Conservation (phyloP, 2,797 vertebrate species). For the Urocyon cinereoargenteus region DNA sequence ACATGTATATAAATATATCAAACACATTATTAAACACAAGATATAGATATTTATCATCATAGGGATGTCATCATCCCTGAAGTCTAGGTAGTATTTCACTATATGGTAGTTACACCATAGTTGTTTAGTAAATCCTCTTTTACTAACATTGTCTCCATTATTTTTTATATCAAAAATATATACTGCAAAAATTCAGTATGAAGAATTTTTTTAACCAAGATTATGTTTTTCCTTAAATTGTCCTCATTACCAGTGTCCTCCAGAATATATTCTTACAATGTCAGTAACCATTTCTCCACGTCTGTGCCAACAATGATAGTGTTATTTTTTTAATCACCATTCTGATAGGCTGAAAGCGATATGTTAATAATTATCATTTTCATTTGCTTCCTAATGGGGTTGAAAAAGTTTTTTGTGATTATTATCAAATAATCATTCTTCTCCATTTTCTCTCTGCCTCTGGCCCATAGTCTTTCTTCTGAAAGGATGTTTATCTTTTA, state of each 20-base stretch:
- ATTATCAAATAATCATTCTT: background rate
- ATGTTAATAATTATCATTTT: background rate
- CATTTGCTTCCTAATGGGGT: background rate
- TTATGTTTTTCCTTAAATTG: background rate
- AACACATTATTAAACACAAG: background rate
- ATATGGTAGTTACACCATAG: background rate
- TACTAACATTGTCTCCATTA: background rate
- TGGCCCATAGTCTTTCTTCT: background rate
- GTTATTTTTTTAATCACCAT: background rate
- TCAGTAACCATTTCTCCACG: background rate
- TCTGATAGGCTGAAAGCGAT: background rate
- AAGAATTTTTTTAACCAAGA: background rate
- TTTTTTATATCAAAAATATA: slow-evolving; percentile 2
- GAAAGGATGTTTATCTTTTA: background rate
- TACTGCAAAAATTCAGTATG: background rate
- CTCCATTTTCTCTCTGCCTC: slow-evolving; percentile 3
- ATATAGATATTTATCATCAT: background rate
- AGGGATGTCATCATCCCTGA: background rate
- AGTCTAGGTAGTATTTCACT: background rate
- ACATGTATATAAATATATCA: background rate
- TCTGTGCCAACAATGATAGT: background rate
- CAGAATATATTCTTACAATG: slow-evolving; percentile 1
- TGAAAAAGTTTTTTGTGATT: background rate
- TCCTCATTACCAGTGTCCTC: background rate
- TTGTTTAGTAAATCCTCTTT: background rate